Evolutionary conservation across 2,113 vertebrate genomes (phyloP).

Genomic region (Herpetotheres cachinnans): DNA sequence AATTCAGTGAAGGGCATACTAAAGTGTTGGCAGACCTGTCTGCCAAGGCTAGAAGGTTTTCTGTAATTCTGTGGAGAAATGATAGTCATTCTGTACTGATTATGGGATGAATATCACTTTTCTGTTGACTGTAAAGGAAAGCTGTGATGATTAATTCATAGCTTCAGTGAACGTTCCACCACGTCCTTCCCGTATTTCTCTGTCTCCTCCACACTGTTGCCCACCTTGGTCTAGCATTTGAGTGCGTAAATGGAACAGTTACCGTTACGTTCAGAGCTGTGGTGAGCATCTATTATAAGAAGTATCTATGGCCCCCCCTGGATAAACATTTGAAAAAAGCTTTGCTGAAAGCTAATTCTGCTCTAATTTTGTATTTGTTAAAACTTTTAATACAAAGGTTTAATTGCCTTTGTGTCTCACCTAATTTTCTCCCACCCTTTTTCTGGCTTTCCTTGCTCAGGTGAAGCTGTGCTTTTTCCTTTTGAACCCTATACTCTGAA

Average conservation of each 20-base stretch:
- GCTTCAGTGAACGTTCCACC: neutral
- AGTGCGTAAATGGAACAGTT: neutral
- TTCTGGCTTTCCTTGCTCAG: neutral
- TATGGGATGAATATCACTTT: neutral
- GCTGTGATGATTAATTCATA: fast-evolving
- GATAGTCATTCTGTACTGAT: neutral
- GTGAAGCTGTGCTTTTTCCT: neutral
- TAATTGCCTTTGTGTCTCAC: neutral
- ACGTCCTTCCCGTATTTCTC: neutral
- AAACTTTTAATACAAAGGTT: neutral
- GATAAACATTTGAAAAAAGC: neutral
- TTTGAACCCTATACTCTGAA: neutral
- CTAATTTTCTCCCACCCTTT: neutral
- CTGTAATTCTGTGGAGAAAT: neutral
- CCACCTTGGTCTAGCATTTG: neutral
- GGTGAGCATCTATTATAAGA: neutral
- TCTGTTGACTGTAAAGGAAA: neutral
- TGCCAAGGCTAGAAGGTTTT: neutral
- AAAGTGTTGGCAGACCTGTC: neutral
- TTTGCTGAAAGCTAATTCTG: neutral
- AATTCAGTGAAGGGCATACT: neutral
- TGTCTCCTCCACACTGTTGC: neutral
- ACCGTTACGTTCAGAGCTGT: neutral
- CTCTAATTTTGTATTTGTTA: neutral
- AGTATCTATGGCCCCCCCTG: neutral